A percentile compares a stretch with the other conserved stretches of the same genome.
Conservation (phyloP, 2,797 vertebrate species). For the Coranthus polyacanthus region DNA sequence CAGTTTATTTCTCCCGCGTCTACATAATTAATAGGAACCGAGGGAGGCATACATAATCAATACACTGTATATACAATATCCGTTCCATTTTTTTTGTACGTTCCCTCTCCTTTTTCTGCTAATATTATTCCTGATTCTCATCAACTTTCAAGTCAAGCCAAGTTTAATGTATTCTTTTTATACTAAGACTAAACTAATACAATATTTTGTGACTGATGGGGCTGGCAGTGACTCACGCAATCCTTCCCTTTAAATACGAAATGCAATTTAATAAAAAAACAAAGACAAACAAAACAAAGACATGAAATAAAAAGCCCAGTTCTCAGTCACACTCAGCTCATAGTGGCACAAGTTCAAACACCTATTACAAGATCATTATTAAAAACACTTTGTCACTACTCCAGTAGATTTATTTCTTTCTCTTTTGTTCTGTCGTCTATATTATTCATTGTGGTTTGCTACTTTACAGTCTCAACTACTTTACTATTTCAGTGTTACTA, state of each 20-base stretch:
- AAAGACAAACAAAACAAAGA: no score
- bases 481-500: no score
- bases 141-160: not conserved
- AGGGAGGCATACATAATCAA: slow-evolving; percentile 39
- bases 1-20: slow-evolving; percentile 30
- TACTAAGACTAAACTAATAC: not conserved
- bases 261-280: no score
- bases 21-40: slow-evolving; percentile 50
- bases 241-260: not conserved
- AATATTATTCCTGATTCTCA: not conserved
- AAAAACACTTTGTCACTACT: no score
- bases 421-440: no score
- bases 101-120: not conserved
- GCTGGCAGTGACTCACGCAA: not conserved
- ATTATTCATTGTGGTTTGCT: no score
- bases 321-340: no score
- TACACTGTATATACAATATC: slow-evolving; percentile 18
- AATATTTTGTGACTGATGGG: not conserved
- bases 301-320: no score
- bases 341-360: no score
- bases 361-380: no score
- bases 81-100: not conserved
- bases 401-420: no score
- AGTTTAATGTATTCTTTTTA: not conserved
- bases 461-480: no score